Conservation (phyloP, 2,888 invertebrate genomes). For the Amblyjoppa proteus region DNA sequence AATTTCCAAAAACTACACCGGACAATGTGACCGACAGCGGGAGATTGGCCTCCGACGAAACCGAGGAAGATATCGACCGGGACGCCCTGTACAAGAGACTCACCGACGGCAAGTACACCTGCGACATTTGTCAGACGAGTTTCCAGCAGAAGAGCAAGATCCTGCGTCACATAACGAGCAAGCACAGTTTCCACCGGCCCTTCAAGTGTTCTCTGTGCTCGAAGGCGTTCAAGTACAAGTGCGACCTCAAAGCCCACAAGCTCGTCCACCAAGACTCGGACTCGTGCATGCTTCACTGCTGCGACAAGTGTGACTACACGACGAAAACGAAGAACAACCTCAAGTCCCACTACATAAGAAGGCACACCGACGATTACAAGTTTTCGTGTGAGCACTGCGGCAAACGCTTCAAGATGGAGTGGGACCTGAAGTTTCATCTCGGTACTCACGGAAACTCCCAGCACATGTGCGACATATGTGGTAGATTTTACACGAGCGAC, state of each 20-base stretch:
- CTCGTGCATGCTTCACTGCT: conserved; percentile 71
- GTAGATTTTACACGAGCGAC: conserved; percentile 78
- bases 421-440: conserved; percentile 80
- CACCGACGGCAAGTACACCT: conserved; percentile 69
- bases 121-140: conserved; percentile 69
- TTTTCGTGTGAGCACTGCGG: conserved; percentile 78
- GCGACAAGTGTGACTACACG: conserved; percentile 78
- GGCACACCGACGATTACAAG: conserved; percentile 76
- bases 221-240: conserved; percentile 77
- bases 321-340: conserved; percentile 76
- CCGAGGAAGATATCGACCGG: conserved; percentile 35
- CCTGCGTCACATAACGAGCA: conserved; percentile 75
- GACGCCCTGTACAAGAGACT: conserved; percentile 67
- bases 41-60: conserved; percentile 8
- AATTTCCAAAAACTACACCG: neutral
- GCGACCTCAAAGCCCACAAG: conserved; percentile 76
- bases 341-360: conserved; percentile 76
- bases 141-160: conserved; percentile 77
- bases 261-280: conserved; percentile 71
- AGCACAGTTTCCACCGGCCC: conserved; percentile 76
- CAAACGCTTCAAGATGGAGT: conserved; percentile 78
- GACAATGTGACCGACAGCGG: conserved; percentile 21
- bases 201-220: conserved; percentile 74
- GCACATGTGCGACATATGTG: conserved; percentile 80
- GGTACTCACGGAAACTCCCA: conserved; percentile 74